Percentiles rank a stretch among this genome's conserved stretches.
Evolutionary conservation across 2,113 vertebrate species (phyloP).

Genomic region (Lycocorax pyrrhopterus): DNA sequence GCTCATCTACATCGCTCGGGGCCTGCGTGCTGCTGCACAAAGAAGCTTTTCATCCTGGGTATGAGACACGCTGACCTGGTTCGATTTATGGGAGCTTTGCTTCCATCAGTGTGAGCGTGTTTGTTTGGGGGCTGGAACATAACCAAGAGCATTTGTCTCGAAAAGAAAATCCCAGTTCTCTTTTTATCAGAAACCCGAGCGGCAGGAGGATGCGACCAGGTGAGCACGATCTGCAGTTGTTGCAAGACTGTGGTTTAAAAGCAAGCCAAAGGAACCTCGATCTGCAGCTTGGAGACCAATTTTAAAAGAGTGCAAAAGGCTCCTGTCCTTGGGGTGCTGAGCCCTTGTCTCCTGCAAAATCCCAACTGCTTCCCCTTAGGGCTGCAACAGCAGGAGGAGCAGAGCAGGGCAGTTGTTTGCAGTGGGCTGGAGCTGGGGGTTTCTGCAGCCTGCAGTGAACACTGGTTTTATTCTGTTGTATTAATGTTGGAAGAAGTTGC

Average conservation of each 20-base stretch:
- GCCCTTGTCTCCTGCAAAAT: not conserved
- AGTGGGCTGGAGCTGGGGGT: not conserved
- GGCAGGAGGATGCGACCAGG: not conserved
- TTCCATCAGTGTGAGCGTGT: not conserved
- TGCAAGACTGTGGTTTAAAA: not conserved
- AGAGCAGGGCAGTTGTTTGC: not conserved
- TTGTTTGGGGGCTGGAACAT: not conserved
- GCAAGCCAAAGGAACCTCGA: not conserved
- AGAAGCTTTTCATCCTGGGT: conserved; percentile 28
- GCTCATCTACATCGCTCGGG: not conserved
- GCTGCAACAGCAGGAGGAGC: not conserved
- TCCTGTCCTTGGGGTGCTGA: not conserved
- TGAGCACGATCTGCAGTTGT: not conserved
- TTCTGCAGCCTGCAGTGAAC: not conserved
- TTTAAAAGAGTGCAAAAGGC: not conserved
- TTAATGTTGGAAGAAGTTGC: conserved; percentile 20
- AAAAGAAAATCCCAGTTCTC: not conserved
- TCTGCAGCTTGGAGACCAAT: not conserved
- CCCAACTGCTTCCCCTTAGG: not conserved
- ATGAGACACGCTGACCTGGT: conserved; percentile 41
- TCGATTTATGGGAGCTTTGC: not conserved
- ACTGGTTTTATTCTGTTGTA: not conserved
- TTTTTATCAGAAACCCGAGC: not conserved
- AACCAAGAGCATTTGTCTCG: not conserved
- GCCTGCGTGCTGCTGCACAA: conserved; percentile 51